These are phyloP conservation scores for Narcine bancroftii DNA, from an alignment of 2,113 vertebrate genomes.

Conservation along the genomic window DNA sequence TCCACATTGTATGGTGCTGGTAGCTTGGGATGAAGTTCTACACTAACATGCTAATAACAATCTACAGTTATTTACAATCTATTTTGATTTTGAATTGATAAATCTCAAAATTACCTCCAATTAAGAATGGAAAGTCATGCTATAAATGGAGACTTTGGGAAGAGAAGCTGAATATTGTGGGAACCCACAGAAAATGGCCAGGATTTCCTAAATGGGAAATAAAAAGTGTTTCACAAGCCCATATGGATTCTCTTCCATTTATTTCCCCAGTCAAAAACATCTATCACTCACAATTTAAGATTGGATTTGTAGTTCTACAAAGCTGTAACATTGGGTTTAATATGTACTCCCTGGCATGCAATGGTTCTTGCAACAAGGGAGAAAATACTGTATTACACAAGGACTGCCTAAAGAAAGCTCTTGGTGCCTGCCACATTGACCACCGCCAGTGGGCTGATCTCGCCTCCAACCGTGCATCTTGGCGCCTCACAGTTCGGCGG, in stretches of 20 bases:
- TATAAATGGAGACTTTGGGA: background rate
- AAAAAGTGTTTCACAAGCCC: background rate
- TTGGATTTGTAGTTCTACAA: background rate
- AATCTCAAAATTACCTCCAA: background rate
- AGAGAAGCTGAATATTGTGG: too few species aligned
- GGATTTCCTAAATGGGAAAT: background rate
- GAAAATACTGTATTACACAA: too few species aligned
- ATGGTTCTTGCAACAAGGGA: background rate
- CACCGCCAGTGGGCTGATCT: too few species aligned
- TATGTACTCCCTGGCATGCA: background rate
- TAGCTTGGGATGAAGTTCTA: too few species aligned
- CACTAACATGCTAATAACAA: background rate
- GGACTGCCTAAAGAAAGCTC: too few species aligned
- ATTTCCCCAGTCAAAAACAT: background rate
- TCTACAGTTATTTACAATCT: too few species aligned
- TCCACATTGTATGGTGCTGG: too few species aligned
- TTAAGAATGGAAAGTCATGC: background rate
- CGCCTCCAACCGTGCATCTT: too few species aligned
- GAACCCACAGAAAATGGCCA: background rate
- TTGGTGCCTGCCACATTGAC: too few species aligned
- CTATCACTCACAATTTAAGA: background rate
- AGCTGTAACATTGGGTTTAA: background rate
- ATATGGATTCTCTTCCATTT: slow-evolving; percentile 8
- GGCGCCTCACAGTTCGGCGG: too few species aligned
- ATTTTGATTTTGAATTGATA: background rate